These are phyloP conservation scores for Akabosia matsudoensis DNA, from an alignment of 1,140 invertebrate species.

Conservation along the genomic window DNA sequence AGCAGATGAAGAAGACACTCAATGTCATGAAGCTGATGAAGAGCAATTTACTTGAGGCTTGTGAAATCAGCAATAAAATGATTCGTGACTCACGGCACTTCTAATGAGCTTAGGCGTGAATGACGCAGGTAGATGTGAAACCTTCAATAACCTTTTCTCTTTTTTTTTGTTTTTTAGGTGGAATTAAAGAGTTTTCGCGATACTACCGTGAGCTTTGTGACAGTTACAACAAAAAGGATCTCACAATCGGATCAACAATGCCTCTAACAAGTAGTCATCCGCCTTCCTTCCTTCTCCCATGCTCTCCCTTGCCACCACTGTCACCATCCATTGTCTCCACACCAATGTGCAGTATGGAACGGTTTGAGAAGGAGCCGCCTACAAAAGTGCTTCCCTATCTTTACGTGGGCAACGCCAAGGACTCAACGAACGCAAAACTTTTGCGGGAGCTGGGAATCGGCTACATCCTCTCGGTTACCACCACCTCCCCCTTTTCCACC, in stretches of 20 bases:
- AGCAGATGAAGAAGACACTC: too few species aligned
- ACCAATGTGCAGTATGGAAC: constrained; percentile 42
- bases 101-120: neutral
- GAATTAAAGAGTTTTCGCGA: constrained; percentile 66
- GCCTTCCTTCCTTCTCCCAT: constrained; percentile 28
- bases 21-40: too few species aligned
- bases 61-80: too few species aligned
- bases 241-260: constrained; percentile 33
- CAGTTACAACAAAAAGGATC: constrained; percentile 42
- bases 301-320: constrained; percentile 48
- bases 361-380: constrained; percentile 47
- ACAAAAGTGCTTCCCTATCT: constrained; percentile 81
- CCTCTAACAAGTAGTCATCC: constrained; percentile 36
- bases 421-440: constrained; percentile 70
- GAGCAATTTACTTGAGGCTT: too few species aligned
- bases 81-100: neutral
- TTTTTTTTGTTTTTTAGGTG: constrained; percentile 58
- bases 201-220: constrained; percentile 65
- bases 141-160: constrained; percentile 1
- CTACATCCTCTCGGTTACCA: constrained; percentile 79
- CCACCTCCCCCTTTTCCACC: constrained; percentile 69
- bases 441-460: constrained; percentile 65
- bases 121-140: neutral
- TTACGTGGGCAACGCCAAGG: constrained; percentile 79
- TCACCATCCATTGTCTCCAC: constrained; percentile 49